Percentiles rank a stretch among this genome's conserved stretches.
Evolutionary conservation across 2,113 vertebrate genomes (phyloP).

Genomic region (Ursus arctos): DNA sequence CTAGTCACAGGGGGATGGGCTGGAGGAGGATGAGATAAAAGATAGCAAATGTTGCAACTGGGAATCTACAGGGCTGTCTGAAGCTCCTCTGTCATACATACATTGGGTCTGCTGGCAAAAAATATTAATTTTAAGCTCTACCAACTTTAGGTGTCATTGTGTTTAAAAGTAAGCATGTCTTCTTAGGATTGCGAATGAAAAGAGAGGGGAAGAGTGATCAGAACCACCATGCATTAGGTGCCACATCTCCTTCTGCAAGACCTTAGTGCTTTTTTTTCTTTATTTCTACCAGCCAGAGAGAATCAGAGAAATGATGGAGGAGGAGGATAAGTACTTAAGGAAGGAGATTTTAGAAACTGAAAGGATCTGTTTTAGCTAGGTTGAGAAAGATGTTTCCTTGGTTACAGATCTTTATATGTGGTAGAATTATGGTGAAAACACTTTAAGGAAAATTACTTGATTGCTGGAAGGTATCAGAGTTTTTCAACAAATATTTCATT

Average conservation of each 20-base stretch:
- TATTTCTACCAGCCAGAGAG: background rate
- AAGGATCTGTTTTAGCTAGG: conserved; percentile 64
- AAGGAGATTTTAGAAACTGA: conserved; percentile 51
- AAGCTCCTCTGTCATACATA: background rate
- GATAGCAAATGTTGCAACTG: background rate
- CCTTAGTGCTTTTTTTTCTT: background rate
- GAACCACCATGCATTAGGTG: background rate
- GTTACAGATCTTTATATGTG: conserved; percentile 76
- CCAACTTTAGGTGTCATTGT: background rate
- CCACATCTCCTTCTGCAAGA: background rate
- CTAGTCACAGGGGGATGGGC: too few species aligned
- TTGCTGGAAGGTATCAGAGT: conserved; percentile 56
- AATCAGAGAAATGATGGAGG: conserved; percentile 45
- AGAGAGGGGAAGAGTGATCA: background rate
- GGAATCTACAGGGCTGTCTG: too few species aligned
- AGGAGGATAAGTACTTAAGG: conserved; percentile 1
- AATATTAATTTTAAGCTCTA: background rate
- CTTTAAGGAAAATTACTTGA: conserved; percentile 76
- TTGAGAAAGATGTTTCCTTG: conserved; percentile 77
- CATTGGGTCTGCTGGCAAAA: background rate
- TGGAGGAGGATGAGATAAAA: background rate
- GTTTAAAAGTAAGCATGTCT: background rate
- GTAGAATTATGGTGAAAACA: conserved; percentile 70
- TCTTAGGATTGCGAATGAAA: background rate
- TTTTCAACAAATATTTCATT: conserved; percentile 77